Evolutionary conservation across 2,113 vertebrate species (phyloP), one percentile per base, ranked within the genome.

Genomic region (Tinamus guttatus): DNA sequence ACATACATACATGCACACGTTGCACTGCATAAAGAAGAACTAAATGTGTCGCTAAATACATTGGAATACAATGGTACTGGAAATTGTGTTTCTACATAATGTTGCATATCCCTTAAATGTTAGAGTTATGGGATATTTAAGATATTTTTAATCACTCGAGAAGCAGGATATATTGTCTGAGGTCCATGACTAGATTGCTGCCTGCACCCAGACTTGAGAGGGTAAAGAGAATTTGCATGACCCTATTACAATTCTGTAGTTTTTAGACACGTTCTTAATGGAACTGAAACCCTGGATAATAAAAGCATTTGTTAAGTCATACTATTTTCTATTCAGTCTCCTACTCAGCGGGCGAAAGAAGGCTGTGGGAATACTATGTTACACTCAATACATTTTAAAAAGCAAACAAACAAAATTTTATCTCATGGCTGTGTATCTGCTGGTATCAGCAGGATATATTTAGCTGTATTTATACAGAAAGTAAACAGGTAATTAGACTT

Each of bases 301-400:
- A 89, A 91, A 95, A 95, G 91, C 91, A 77, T 87, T 94, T 85
- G 74, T 95, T 91, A 95, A 89, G 81, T 85, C 91, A 73, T 54
- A 73, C 54, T 51, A 80, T 40, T 92, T 94, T 94, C 78, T 69
- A 73, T 77, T 95, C 70, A 89, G 84, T 65, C 63, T 91, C 80
- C 32, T 70, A 34, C 21, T 65, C 62, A 67, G 70, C 0, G 0
- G 45, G 77, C 20, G 51, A 76, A 79, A 69, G 54, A 89, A 92
- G 67, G 91, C 94, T 95, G 67, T 96, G 94, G 93, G 95, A 95
- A 91, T 96, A 95, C 81, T 85, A 13, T 85, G 70, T 96, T 96
- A 89, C 93, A 87, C 70, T 58, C 52, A 79, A 76, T 76, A 93
- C 63, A 67, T 51, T 41, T 59, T 84, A 78, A 93, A 94, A 95